Percentiles rank a stretch among this genome's conserved stretches.
These are phyloP conservation scores for Lasioglossum morio DNA, from an alignment of 2,888 invertebrate genomes.

Conservation along the genomic window DNA sequence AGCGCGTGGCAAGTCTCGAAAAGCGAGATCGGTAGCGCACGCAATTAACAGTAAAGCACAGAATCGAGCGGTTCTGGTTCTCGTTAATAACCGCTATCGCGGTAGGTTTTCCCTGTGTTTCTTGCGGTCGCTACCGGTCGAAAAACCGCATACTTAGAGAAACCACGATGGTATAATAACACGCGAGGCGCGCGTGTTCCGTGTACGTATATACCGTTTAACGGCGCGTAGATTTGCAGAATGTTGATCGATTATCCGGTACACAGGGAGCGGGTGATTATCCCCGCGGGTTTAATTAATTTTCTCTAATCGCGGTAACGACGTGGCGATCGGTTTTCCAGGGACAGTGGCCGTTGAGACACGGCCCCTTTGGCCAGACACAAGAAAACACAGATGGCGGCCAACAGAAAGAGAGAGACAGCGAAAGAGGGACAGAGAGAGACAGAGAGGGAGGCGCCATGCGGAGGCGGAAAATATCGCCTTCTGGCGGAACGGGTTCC, in stretches of 20 bases:
- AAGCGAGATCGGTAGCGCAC: not conserved
- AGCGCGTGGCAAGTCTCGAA: not conserved
- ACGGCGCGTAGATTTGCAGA: constrained; percentile 33
- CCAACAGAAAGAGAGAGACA: constrained; percentile 12
- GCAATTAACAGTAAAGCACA: not conserved
- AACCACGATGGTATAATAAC: constrained; percentile 34
- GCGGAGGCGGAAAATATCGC: constrained; percentile 79
- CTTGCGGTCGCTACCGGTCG: constrained; percentile 23
- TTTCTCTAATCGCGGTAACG: constrained; percentile 60
- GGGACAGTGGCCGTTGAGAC: not conserved
- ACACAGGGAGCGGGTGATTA: constrained; percentile 51
- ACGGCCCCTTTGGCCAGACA: not conserved
- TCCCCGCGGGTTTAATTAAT: constrained; percentile 67
- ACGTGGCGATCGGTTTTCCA: constrained; percentile 52
- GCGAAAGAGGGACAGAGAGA: constrained; percentile 17
- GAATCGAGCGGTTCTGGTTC: constrained; percentile 12
- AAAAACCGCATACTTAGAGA: constrained; percentile 19
- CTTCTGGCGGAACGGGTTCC: constrained; percentile 78
- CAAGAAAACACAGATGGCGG: constrained; percentile 19
- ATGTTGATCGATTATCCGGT: constrained; percentile 66
- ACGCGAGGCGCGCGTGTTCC: constrained; percentile 34
- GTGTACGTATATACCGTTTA: constrained; percentile 20
- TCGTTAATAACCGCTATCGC: constrained; percentile 30
- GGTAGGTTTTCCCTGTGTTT: constrained; percentile 27
- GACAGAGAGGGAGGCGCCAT: constrained; percentile 75